Evolutionary conservation across 2,113 vertebrate species (phyloP).

Genomic region (Cranoglanis bouderius): DNA sequence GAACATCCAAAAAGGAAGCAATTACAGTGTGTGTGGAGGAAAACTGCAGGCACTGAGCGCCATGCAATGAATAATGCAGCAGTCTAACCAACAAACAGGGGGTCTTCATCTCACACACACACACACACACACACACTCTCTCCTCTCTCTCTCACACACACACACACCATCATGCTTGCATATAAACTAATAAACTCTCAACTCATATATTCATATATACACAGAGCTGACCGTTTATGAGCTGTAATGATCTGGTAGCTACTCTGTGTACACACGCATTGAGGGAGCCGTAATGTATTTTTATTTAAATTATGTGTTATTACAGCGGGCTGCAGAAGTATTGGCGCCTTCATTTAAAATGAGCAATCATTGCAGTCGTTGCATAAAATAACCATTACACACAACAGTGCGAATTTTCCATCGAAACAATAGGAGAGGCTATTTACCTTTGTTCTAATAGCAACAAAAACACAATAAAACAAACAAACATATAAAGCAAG

Average conservation of each 20-base stretch:
- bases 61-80: conserved; percentile 20
- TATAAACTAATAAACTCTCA: neutral
- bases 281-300: too few relatives aligned
- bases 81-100: neutral
- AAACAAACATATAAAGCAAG: neutral
- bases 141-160: neutral
- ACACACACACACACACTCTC: neutral
- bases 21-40: conserved; percentile 14
- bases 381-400: neutral
- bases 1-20: conserved; percentile 33
- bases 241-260: neutral
- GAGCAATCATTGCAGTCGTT: neutral
- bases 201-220: neutral
- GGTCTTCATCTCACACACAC: conserved; percentile 1
- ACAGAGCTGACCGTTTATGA: neutral
- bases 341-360: neutral
- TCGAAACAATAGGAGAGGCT: neutral
- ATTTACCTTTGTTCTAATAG: neutral
- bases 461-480: neutral
- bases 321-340: neutral
- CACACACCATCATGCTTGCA: neutral
- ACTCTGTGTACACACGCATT: neutral
- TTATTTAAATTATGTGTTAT: neutral
- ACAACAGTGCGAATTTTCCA: neutral
- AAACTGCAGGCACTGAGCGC: neutral